phyloP scores from a whole-genome alignment of 2,797 vertebrate species.

The Sebastes paucispinis region DNA sequence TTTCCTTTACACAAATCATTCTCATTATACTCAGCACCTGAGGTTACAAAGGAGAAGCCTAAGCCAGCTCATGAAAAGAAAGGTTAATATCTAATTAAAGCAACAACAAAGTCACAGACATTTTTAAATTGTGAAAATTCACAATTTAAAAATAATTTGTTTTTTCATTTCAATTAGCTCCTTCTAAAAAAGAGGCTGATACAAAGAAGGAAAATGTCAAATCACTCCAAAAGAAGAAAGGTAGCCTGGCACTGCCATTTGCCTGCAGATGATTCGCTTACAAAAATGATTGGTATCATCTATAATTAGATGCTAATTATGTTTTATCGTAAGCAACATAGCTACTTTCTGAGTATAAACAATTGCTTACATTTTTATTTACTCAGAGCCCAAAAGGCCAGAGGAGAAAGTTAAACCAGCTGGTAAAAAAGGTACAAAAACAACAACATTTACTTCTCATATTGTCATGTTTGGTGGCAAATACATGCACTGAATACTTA shows the following conservation, averaged over 20 bases:
- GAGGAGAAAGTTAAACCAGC: conserved; percentile 42
- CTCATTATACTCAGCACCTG: conserved; percentile 26
- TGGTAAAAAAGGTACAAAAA: conserved; percentile 32
- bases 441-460: neutral
- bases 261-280: neutral
- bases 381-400: conserved; percentile 35
- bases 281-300: neutral
- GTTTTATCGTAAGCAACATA: neutral
- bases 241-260: conserved; percentile 36
- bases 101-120: neutral
- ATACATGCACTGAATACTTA: neutral
- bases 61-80: conserved; percentile 58
- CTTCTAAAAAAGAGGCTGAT: conserved; percentile 34
- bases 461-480: neutral
- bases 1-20: neutral
- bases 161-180: conserved; percentile 31
- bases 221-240: conserved; percentile 58
- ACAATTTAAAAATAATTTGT: neutral
- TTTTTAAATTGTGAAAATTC: neutral
- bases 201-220: conserved; percentile 41
- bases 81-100: conserved; percentile 34
- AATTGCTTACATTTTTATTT: conserved; percentile 2
- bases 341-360: neutral
- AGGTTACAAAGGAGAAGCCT: conserved; percentile 40
- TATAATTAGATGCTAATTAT: neutral